phyloP scores from a whole-genome alignment of 2,797 vertebrate genomes.

The Semaprochilodus insignis region DNA sequence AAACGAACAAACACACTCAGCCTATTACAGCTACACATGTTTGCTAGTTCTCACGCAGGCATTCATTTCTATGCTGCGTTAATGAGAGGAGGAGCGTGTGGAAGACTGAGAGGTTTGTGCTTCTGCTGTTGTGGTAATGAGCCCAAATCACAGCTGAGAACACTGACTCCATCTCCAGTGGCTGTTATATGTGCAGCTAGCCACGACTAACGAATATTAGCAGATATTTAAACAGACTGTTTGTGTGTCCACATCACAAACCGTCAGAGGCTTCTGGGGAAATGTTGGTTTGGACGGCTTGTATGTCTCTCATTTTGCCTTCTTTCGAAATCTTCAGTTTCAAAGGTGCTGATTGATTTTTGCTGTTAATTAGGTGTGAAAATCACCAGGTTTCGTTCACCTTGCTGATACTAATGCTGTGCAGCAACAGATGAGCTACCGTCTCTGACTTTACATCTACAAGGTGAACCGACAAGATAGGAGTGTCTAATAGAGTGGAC shows the following conservation, averaged over 20 bases:
- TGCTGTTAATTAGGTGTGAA: too few relatives aligned
- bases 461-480: too few relatives aligned
- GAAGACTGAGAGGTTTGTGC: not conserved
- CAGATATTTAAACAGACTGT: not conserved
- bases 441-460: too few relatives aligned
- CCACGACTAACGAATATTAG: constrained; percentile 6
- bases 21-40: not conserved
- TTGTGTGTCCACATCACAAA: too few relatives aligned
- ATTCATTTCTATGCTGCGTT: not conserved
- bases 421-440: too few relatives aligned
- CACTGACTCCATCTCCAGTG: not conserved
- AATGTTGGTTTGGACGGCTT: not conserved
- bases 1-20: not conserved
- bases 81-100: constrained; percentile 1
- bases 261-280: not conserved
- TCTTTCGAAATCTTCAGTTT: too few relatives aligned
- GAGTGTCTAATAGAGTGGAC: too few relatives aligned
- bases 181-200: not conserved
- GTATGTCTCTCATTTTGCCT: too few relatives aligned
- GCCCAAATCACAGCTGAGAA: not conserved
- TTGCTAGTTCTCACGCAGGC: not conserved
- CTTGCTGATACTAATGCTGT: too few relatives aligned
- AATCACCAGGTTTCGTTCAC: too few relatives aligned
- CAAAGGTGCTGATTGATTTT: too few relatives aligned
- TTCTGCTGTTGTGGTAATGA: not conserved